Evolutionary conservation across 2,888 invertebrate species (phyloP).

Genomic region (Nineta flava): DNA sequence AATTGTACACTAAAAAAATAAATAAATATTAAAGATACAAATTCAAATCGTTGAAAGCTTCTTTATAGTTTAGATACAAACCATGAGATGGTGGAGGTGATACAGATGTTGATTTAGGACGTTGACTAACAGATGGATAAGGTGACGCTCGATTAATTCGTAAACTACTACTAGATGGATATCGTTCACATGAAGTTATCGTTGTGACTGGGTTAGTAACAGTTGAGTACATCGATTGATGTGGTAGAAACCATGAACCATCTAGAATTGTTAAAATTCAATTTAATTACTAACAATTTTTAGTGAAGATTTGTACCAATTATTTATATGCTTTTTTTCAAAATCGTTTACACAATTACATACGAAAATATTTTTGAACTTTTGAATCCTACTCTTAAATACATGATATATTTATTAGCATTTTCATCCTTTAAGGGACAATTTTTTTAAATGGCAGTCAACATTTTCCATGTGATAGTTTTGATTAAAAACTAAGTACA

Average conservation of each 20-base stretch:
- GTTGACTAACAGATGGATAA: slow-evolving; percentile 21
- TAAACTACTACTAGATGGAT: slow-evolving; percentile 18
- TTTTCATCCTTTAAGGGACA: no score
- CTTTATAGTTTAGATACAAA: not conserved
- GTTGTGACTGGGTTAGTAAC: slow-evolving; percentile 21
- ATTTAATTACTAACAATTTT: not conserved
- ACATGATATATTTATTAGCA: no score
- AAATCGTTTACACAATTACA: no score
- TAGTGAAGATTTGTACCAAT: no score
- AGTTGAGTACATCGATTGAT: slow-evolving; percentile 27
- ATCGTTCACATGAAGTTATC: slow-evolving; percentile 21
- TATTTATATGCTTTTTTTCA: no score
- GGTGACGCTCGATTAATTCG: slow-evolving; percentile 25
- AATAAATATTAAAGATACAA: not conserved
- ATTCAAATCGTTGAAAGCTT: not conserved
- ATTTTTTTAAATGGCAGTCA: no score
- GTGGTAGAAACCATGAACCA: slow-evolving; percentile 30
- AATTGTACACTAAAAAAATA: slow-evolving; percentile 24
- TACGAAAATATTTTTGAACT: no score
- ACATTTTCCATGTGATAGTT: no score
- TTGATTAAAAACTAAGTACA: no score
- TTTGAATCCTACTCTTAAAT: no score
- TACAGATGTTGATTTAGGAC: slow-evolving; percentile 25
- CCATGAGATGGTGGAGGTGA: slow-evolving; percentile 23
- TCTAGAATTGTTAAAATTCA: slow-evolving; percentile 18